Percentiles rank a stretch among this genome's conserved stretches.
Conservation (phyloP, 2,888 invertebrate species). For the Idaea biselata region DNA sequence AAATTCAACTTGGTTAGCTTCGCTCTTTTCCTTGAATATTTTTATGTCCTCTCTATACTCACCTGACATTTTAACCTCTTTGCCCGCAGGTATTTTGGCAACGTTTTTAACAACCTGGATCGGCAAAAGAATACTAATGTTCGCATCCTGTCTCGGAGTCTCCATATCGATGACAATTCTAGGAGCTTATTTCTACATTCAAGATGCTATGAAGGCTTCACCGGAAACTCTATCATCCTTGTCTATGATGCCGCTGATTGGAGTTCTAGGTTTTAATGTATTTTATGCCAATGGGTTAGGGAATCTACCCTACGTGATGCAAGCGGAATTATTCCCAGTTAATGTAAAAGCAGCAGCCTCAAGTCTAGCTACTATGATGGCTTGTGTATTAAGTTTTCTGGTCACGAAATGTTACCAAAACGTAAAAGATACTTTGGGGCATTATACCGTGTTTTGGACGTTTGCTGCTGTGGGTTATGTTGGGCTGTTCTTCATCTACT, state of each 20-base stretch:
- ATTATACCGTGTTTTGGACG: slow-evolving; percentile 81
- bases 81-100: slow-evolving; percentile 63
- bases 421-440: slow-evolving; percentile 76
- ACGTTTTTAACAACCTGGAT: slow-evolving; percentile 77
- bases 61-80: no score
- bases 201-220: slow-evolving; percentile 58
- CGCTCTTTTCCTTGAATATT: no score
- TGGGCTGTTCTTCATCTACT: slow-evolving; percentile 80
- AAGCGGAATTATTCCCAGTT: slow-evolving; percentile 83
- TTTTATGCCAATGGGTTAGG: slow-evolving; percentile 82
- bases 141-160: slow-evolving; percentile 77
- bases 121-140: slow-evolving; percentile 77
- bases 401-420: slow-evolving; percentile 82
- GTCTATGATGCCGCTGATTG: slow-evolving; percentile 76
- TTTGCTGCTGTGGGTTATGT: slow-evolving; percentile 77
- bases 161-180: slow-evolving; percentile 74
- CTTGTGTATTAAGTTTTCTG: slow-evolving; percentile 78
- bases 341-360: slow-evolving; percentile 83
- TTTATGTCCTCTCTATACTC: no score
- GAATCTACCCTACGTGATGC: slow-evolving; percentile 82
- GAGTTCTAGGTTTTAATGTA: slow-evolving; percentile 79
- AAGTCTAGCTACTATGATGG: slow-evolving; percentile 78
- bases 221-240: slow-evolving; percentile 54
- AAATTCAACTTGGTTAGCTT: no score
- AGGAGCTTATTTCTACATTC: slow-evolving; percentile 77